Evolutionary conservation across 2,888 invertebrate genomes (phyloP).

Genomic region (Leptura quadrifasciata): DNA sequence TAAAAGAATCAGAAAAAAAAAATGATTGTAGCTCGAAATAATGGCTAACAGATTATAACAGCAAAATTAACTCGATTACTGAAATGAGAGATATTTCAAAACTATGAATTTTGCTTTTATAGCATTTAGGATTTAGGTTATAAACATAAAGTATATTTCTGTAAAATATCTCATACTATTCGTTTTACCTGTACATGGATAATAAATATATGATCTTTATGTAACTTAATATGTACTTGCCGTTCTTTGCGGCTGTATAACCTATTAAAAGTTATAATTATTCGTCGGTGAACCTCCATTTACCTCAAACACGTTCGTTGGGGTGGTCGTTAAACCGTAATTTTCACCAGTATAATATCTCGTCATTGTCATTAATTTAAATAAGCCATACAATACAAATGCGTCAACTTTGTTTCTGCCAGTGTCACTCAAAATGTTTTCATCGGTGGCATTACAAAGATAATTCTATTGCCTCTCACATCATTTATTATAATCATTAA

Average conservation of each 20-base stretch:
- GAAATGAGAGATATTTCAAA: no score
- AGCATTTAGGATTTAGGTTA: no score
- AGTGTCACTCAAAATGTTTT: constrained; percentile 16
- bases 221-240: constrained; percentile 21
- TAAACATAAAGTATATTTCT: no score
- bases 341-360: constrained; percentile 33
- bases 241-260: constrained; percentile 16
- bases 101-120: no score
- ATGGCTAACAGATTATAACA: no score
- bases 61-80: no score
- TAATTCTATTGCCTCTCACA: constrained; percentile 10
- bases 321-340: constrained; percentile 37
- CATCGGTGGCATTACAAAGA: not conserved
- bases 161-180: no score
- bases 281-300: constrained; percentile 21
- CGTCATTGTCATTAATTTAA: constrained; percentile 45
- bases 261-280: constrained; percentile 38
- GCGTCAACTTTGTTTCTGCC: constrained; percentile 26
- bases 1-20: no score
- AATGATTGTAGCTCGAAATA: no score
- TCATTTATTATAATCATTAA: constrained; percentile 1
- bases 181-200: not conserved
- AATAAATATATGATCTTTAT: not conserved
- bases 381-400: constrained; percentile 39
- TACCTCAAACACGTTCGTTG: constrained; percentile 20